Conservation (phyloP, 2,888 invertebrate species). For the Microctonus aethiopoides region DNA sequence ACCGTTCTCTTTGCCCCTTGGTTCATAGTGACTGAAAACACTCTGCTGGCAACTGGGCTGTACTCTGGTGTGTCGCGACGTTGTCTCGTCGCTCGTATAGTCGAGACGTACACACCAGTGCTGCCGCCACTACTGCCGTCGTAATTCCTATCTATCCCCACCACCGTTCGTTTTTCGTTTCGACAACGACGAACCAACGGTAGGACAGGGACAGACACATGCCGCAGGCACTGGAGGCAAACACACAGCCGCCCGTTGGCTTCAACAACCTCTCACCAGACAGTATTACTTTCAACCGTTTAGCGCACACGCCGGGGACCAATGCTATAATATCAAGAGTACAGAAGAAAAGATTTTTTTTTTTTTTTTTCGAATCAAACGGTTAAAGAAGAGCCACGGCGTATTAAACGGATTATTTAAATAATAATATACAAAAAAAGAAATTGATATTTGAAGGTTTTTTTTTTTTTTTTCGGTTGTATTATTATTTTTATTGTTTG, state of each 20-base stretch:
- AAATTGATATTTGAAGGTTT: too few species aligned
- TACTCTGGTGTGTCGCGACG: slow-evolving; percentile 1
- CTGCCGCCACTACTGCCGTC: not conserved
- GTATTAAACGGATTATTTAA: not conserved
- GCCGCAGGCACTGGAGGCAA: slow-evolving; percentile 35
- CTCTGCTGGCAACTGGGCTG: not conserved
- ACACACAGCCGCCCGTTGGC: slow-evolving; percentile 48
- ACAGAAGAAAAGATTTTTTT: not conserved
- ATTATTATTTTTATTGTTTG: too few species aligned
- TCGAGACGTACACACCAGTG: not conserved
- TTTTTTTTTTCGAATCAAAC: not conserved
- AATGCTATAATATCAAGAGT: slow-evolving; percentile 14
- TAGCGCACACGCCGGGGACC: slow-evolving; percentile 46
- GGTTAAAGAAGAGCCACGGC: not conserved
- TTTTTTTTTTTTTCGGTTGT: too few species aligned
- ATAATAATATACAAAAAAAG: not conserved
- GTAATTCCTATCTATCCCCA: slow-evolving; percentile 7
- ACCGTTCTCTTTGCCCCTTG: not conserved
- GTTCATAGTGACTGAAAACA: not conserved
- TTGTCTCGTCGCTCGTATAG: slow-evolving; percentile 10
- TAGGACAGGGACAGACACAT: slow-evolving; percentile 37
- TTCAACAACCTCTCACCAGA: slow-evolving; percentile 61
- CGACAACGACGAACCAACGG: slow-evolving; percentile 41
- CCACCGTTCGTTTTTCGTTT: slow-evolving; percentile 31
- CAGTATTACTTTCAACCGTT: slow-evolving; percentile 63